phyloP scores from a whole-genome alignment of 2,797 vertebrate species.

The Protosalanx chinensis region DNA sequence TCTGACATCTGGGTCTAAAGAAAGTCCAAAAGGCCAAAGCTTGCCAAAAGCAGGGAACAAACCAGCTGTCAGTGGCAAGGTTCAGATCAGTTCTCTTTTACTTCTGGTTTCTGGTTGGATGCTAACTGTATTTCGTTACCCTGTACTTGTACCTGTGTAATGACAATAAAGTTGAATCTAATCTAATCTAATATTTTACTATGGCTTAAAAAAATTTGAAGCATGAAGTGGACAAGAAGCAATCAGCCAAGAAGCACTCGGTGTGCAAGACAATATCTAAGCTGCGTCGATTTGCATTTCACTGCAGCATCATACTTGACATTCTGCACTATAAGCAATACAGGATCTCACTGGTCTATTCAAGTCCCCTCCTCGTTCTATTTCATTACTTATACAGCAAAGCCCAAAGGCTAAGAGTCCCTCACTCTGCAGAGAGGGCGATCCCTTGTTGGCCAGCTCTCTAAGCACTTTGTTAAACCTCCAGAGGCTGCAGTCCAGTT shows the following conservation, averaged over 20 bases:
- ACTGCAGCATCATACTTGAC: neutral
- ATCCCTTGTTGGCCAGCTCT: conserved; percentile 47
- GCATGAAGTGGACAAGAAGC: neutral
- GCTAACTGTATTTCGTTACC: too few species aligned
- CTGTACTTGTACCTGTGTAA: too few species aligned
- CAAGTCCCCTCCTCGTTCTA: conserved; percentile 15
- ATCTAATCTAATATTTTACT: too few species aligned
- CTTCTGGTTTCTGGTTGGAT: too few species aligned
- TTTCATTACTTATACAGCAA: conserved; percentile 37
- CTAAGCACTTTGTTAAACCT: conserved; percentile 55
- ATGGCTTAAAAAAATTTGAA: neutral
- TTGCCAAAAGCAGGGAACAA: neutral
- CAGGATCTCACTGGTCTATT: conserved; percentile 21
- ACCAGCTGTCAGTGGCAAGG: neutral
- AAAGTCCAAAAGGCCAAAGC: neutral
- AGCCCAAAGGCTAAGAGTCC: conserved; percentile 29
- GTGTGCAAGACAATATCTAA: neutral
- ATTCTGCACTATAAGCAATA: conserved; percentile 6
- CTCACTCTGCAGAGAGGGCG: conserved; percentile 38
- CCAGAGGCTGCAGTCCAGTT: conserved; percentile 48
- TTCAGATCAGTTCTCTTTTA: neutral
- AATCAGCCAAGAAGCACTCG: neutral
- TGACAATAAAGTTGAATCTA: neutral
- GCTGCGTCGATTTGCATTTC: conserved; percentile 1
- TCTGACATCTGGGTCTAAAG: neutral